Base-by-base conservation (phyloP, 2,888 invertebrate genomes). In the Conistra vaccinii region DNA sequence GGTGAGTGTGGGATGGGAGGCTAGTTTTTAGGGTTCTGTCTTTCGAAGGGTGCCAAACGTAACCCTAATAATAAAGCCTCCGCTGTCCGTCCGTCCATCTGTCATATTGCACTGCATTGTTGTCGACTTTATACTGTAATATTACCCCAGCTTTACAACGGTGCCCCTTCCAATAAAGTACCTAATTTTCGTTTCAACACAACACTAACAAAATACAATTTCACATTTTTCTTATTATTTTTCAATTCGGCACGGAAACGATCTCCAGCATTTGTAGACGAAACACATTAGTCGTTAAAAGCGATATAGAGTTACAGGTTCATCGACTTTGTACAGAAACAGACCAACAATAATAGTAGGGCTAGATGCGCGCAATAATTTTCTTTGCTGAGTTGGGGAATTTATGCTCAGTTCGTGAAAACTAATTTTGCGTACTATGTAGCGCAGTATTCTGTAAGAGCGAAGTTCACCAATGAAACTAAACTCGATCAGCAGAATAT, bases 271-370 rank as follows among this genome's bases (percentile, higher is more conserved):
- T 73, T 67, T 69, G 55, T 74, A 83, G 65, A 73, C 57, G 61
- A 76, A 81, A 81, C 61, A 81, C 81, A 85, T 86, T 81, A 79
- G 76, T 45, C 62, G 65, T 66, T 78, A 83, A 78, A 83, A 77
- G 71, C 71, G 1, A n/a, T 68, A 81, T 85, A 58, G 58, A 66
- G 72, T 78, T 77, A 65, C 78, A 65, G 61, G 84, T 81, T 79
- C 76, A 68, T 58, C 29, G 85, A 76, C 80, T 35, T 63, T 29
- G 20, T 26, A 14, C 26, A 39, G 58, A 65, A 61, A 69, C 53
- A 71, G 53, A 60, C 26, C n/a, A 57, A 51, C 20, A 17, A 10
- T 80, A 23, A 32, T 55, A 23, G 4, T 57, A 72, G 48, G 48
- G 32, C 71, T 71, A 26, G 39, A 26, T 39, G 9, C 9, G n/a